Percentiles rank a stretch among this genome's conserved stretches.
phyloP scores from a whole-genome alignment of 2,888 invertebrate species.

The Cataglyphis albicans region DNA sequence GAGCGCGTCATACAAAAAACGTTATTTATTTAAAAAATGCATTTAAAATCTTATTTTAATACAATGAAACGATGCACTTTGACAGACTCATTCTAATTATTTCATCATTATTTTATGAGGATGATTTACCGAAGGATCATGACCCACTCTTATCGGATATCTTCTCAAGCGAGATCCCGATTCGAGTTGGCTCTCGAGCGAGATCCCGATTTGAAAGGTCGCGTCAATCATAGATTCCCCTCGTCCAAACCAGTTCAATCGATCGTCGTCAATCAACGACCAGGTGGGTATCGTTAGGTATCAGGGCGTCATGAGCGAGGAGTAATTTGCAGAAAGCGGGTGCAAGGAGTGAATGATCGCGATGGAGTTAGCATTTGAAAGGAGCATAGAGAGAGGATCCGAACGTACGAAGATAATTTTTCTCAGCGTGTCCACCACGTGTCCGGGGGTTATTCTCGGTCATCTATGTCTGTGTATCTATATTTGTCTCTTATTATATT shows the following conservation, averaged over 20 bases:
- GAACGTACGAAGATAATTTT: slow-evolving; percentile 42
- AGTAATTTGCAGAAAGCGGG: slow-evolving; percentile 83
- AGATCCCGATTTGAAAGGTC: neutral
- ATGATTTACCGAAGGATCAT: neutral
- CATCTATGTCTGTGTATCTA: neutral
- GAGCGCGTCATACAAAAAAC: neutral
- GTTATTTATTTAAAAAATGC: neutral
- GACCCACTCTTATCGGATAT: neutral
- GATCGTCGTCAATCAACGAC: slow-evolving; percentile 70
- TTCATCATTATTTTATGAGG: neutral
- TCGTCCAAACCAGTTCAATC: slow-evolving; percentile 2
- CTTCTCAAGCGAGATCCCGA: neutral
- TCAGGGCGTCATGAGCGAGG: slow-evolving; percentile 81
- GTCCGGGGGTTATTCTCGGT: neutral
- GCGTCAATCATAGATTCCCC: slow-evolving; percentile 3
- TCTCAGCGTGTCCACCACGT: neutral
- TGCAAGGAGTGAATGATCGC: slow-evolving; percentile 84
- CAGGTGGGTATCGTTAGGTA: slow-evolving; percentile 76
- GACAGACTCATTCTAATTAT: neutral
- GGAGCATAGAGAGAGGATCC: slow-evolving; percentile 62
- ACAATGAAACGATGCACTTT: neutral
- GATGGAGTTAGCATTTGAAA: slow-evolving; percentile 82
- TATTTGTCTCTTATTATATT: neutral
- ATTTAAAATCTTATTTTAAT: neutral
- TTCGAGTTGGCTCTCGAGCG: neutral